Conservation (phyloP, 1,140 invertebrate genomes). For the Babylonia areolata region DNA sequence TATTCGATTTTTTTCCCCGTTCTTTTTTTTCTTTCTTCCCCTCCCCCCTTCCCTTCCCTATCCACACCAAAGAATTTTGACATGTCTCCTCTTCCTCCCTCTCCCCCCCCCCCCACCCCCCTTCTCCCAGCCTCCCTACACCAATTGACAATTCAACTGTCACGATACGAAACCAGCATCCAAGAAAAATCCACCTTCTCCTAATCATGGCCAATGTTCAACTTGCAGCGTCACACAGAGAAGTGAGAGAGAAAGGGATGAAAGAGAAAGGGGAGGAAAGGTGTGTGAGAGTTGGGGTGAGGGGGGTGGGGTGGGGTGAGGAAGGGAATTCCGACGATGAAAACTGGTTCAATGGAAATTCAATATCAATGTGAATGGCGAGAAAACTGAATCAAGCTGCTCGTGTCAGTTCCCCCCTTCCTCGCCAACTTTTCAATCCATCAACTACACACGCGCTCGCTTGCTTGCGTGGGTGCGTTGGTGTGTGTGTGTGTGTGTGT, state of each 20-base stretch:
- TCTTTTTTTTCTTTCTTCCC: background rate
- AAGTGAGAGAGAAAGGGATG: background rate
- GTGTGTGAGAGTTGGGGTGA: background rate
- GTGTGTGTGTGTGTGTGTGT: no score
- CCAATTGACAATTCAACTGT: slow-evolving; percentile 6
- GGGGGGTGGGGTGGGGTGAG: background rate
- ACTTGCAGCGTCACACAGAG: no score
- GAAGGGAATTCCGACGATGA: background rate
- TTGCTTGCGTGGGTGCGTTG: no score
- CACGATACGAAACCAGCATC: background rate
- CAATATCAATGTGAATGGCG: slow-evolving; percentile 24
- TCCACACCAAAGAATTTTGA: background rate
- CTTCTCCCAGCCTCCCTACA: background rate
- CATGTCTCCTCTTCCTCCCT: background rate
- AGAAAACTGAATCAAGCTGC: slow-evolving; percentile 25
- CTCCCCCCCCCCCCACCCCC: background rate
- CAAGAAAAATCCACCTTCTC: background rate
- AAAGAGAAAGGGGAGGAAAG: background rate
- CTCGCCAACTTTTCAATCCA: background rate
- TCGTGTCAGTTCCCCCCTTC: background rate
- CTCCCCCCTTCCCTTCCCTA: background rate
- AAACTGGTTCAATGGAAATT: background rate
- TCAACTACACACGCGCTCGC: background rate
- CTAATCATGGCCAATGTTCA: no score
- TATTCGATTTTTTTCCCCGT: background rate